Evolutionary conservation across 2,888 invertebrate genomes (phyloP).

Genomic region (Lissocephala sabroskyi): DNA sequence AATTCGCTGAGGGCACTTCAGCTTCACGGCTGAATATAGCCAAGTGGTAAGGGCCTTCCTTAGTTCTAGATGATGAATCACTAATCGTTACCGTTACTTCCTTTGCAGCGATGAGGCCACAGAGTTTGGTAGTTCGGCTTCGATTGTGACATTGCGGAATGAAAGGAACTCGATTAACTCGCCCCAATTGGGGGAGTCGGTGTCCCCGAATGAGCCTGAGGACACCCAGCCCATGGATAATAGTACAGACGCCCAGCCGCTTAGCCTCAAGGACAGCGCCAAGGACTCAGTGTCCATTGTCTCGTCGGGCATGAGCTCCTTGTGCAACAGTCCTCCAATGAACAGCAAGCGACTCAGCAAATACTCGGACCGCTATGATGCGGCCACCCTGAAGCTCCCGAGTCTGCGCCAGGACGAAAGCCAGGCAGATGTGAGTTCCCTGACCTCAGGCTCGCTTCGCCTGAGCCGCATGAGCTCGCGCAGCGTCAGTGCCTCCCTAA

Average conservation of each 20-base stretch:
- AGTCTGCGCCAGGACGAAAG: constrained; percentile 60
- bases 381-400: constrained; percentile 58
- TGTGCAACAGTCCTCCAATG: constrained; percentile 66
- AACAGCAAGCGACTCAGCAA: constrained; percentile 61
- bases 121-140: constrained; percentile 59
- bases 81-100: too few relatives aligned
- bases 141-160: constrained; percentile 66
- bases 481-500: constrained; percentile 61
- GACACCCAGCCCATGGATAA: constrained; percentile 10
- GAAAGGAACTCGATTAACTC: constrained; percentile 38
- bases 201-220: constrained; percentile 41
- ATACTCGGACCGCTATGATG: constrained; percentile 69
- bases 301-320: constrained; percentile 70
- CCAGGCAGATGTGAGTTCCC: constrained; percentile 57
- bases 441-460: constrained; percentile 55
- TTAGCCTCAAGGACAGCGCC: constrained; percentile 62
- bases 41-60: constrained; percentile 64
- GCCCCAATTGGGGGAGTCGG: constrained; percentile 37
- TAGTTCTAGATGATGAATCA: too few relatives aligned
- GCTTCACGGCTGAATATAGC: constrained; percentile 34
- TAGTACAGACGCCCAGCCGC: constrained; percentile 11
- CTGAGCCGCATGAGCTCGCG: constrained; percentile 56
- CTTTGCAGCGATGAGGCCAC: constrained; percentile 56
- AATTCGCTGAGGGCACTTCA: constrained; percentile 52
- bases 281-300: constrained; percentile 67